phyloP scores from a whole-genome alignment of 2,797 vertebrate genomes.

The Tinamus major region DNA sequence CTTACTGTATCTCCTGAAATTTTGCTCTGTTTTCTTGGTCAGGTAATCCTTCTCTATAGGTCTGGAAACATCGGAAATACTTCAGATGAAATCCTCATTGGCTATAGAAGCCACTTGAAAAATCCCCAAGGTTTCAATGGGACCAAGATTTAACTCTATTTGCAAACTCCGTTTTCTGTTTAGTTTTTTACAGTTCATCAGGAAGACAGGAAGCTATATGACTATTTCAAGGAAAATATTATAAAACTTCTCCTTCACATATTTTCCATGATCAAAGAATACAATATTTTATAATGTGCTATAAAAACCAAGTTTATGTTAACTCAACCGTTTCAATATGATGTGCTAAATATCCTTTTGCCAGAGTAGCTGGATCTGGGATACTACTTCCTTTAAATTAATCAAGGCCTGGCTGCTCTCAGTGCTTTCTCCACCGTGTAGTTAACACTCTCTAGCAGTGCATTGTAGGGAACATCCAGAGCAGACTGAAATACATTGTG shows the following conservation, averaged over 20 bases:
- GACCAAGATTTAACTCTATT: not conserved
- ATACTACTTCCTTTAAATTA: not conserved
- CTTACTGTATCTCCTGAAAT: not conserved
- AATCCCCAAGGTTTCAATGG: not conserved
- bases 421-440: not conserved
- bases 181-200: not conserved
- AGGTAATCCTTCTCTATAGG: not conserved
- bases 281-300: not conserved
- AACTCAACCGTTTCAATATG: not conserved
- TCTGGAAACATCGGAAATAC: not conserved
- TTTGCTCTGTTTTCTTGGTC: not conserved
- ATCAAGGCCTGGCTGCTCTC: not conserved
- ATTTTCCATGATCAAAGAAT: not conserved
- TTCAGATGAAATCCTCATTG: not conserved
- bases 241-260: not conserved
- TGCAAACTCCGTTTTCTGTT: not conserved
- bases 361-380: not conserved
- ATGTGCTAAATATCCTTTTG: not conserved
- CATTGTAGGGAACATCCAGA: not conserved
- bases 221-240: not conserved
- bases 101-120: not conserved
- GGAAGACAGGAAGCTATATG: not conserved
- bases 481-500: not conserved
- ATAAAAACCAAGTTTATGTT: not conserved
- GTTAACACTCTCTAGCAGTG: not conserved